phyloP scores from a whole-genome alignment of 2,797 vertebrate species.

The Graptemys geographica region DNA sequence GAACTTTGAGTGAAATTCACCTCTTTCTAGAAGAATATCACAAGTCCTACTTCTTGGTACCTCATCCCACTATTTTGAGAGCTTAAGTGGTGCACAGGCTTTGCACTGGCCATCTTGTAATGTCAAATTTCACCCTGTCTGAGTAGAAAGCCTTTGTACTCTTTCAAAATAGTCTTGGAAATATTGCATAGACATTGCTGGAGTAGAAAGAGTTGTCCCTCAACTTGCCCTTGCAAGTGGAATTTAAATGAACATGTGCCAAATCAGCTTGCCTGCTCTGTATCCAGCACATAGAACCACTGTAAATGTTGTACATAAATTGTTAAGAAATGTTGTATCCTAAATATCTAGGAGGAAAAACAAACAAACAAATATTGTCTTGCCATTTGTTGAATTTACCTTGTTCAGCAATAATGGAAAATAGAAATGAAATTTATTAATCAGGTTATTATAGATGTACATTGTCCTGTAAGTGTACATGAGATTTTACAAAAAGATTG shows the following conservation, averaged over 20 bases:
- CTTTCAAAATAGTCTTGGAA: too few species aligned
- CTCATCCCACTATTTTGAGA: too few species aligned
- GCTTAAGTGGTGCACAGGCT: too few species aligned
- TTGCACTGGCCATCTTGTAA: too few species aligned
- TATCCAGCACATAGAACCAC: not conserved
- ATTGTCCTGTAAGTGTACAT: not conserved
- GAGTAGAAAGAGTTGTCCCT: not conserved
- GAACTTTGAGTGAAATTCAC: not conserved
- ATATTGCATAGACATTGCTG: too few species aligned
- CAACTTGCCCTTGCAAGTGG: not conserved
- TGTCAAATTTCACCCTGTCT: too few species aligned
- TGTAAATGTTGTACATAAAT: not conserved
- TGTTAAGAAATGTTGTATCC: not conserved
- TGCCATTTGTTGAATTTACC: not conserved
- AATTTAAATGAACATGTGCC: not conserved
- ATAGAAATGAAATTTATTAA: not conserved
- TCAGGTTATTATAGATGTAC: not conserved
- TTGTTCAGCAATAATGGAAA: not conserved
- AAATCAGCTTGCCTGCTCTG: not conserved
- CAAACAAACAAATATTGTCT: not conserved
- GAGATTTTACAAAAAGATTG: not conserved
- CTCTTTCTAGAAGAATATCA: not conserved
- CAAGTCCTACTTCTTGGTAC: too few species aligned
- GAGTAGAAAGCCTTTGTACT: too few species aligned
- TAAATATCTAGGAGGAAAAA: not conserved